Base-by-base conservation (phyloP, 2,113 vertebrate species). In the Odobenus rosmarus region DNA sequence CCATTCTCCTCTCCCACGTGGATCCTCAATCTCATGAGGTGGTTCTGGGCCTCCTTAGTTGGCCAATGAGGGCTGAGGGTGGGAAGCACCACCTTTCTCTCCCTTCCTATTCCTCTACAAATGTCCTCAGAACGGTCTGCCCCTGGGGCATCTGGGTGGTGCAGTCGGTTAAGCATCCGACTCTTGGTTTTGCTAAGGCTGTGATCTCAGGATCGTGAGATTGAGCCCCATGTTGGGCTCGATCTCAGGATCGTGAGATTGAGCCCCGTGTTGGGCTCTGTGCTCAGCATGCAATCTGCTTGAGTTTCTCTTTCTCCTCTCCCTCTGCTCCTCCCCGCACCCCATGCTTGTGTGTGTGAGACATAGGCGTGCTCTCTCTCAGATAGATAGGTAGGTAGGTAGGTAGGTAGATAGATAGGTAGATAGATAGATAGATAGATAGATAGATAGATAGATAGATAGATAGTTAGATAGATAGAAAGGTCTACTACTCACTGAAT, bases 211-310 rank as follows among this genome's bases (percentile, higher is more conserved):
- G 67, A 14, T 69, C 3, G 4, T n/a, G 67, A 69, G 67, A 69
- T 69, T 0, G 4, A 69, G 67, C 33, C 67, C 67, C 0, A 0
- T n/a, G 0, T 69, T 8, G 0, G 67, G 67, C 67, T 69, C 67
- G 67, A 36, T 69, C 33, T 69, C 18, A n/a, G 67, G 67, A 14
- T 69, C 3, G 4, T n/a, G 67, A 69, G 67, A 69, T 69, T 0
- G 4, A 69, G 67, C 33, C 67, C 67, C 0, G 0, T n/a, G 0
- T 69, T 8, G 0, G 67, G 67, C 67, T 69, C 67, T 13, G 28
- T 14, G 33, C 67, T 69, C 67, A 69, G 18, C 67, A 69, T 3
- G 0, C 14, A 69, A 69, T 69, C 33, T 69, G 67, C 67, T 69
- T 69, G 33, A 36, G 33, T 69, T n/a, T 36, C 67, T 69, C 67